A percentile compares a stretch with the other conserved stretches of the same genome.
Evolutionary conservation across 2,888 invertebrate genomes (phyloP).

Genomic region (Ectemnius cavifrons): DNA sequence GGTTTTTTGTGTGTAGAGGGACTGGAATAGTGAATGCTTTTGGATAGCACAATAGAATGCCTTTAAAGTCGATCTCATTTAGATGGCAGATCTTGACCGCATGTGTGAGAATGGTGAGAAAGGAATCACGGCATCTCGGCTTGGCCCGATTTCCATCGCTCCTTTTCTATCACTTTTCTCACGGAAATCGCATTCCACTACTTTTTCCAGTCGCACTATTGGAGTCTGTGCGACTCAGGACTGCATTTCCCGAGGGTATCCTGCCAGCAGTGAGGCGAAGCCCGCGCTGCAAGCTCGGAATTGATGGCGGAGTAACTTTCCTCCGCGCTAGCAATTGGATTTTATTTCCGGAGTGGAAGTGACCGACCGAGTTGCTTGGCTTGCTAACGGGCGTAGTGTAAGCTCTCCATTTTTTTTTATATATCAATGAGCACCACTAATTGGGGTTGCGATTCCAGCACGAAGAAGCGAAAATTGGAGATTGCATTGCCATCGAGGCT

Average conservation of each 20-base stretch:
- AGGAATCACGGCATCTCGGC: too few species aligned
- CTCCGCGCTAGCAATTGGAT: not conserved
- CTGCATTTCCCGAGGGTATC: constrained; percentile 1
- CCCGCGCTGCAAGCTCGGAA: not conserved
- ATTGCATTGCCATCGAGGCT: not conserved
- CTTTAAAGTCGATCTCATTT: too few species aligned
- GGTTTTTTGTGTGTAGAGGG: too few species aligned
- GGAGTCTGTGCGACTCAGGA: not conserved
- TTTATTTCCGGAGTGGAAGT: constrained; percentile 2
- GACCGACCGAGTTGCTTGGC: not conserved
- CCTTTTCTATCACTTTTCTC: too few species aligned
- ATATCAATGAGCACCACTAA: not conserved
- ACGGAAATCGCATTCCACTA: too few species aligned
- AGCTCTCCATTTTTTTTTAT: not conserved
- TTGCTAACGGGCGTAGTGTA: not conserved
- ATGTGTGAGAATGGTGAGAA: too few species aligned
- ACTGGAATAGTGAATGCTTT: too few species aligned
- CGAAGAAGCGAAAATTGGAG: not conserved
- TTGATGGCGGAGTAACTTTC: not conserved
- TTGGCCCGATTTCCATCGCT: too few species aligned
- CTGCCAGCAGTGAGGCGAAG: not conserved
- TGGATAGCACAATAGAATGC: too few species aligned
- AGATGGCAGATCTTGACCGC: too few species aligned
- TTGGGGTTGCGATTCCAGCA: not conserved
- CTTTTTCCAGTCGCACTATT: too few species aligned